phyloP scores from a whole-genome alignment of 2,888 invertebrate species.

The Microchrysa polita region DNA sequence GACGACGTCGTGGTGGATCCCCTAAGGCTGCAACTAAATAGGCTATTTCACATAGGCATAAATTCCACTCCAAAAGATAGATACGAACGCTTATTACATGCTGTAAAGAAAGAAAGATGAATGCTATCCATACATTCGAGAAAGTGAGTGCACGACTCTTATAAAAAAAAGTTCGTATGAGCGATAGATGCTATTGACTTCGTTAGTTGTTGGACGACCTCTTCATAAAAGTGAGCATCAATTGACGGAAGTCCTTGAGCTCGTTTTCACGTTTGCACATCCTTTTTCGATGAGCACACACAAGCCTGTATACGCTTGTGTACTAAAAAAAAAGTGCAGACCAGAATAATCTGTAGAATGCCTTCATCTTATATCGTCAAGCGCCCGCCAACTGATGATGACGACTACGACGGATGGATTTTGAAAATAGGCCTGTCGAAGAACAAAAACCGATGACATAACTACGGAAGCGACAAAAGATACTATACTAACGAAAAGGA shows the following conservation, averaged over 20 bases:
- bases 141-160: too few species aligned
- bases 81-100: not conserved
- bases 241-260: slow-evolving; percentile 43
- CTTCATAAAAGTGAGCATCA: slow-evolving; percentile 39
- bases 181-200: slow-evolving; percentile 40
- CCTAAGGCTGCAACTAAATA: slow-evolving; percentile 3
- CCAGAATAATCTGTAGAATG: slow-evolving; percentile 9
- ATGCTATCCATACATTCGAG: not conserved
- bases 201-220: slow-evolving; percentile 11
- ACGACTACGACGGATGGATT: not conserved
- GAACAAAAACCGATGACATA: slow-evolving; percentile 35
- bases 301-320: too few species aligned
- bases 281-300: not conserved
- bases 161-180: not conserved
- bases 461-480: slow-evolving; percentile 21
- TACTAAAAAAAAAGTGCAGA: slow-evolving; percentile 22
- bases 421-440: slow-evolving; percentile 2
- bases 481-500: slow-evolving; percentile 1
- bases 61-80: slow-evolving; percentile 1
- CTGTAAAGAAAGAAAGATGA: not conserved
- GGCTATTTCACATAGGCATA: slow-evolving; percentile 8
- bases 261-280: slow-evolving; percentile 36
- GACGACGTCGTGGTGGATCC: not conserved
- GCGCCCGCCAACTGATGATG: not conserved
- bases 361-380: not conserved